These are phyloP conservation scores for Idaea biselata DNA, from an alignment of 2,888 invertebrate species.

Conservation along the genomic window DNA sequence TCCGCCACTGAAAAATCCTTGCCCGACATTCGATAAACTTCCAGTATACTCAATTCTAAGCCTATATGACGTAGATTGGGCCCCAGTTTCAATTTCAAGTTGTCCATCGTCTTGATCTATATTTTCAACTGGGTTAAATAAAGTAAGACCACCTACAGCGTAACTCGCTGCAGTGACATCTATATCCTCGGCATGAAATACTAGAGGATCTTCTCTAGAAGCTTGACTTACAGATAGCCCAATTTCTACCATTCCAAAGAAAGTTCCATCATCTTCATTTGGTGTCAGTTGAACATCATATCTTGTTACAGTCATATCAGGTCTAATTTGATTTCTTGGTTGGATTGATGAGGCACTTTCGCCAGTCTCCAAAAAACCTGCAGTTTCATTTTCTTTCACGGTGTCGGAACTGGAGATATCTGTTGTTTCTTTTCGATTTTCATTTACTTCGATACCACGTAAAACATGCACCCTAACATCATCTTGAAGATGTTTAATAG, in stretches of 20 bases:
- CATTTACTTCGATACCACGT: constrained; percentile 4
- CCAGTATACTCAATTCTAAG: constrained; percentile 50
- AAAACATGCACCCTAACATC: background rate
- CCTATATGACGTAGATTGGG: constrained; percentile 33
- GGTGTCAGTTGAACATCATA: constrained; percentile 46
- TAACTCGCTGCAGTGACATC: constrained; percentile 38
- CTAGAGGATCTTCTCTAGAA: constrained; percentile 41
- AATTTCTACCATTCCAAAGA: constrained; percentile 40
- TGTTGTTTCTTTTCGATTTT: constrained; percentile 3
- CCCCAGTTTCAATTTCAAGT: constrained; percentile 42
- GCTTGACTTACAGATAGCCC: constrained; percentile 33
- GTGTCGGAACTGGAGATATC: background rate
- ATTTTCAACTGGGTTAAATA: constrained; percentile 19
- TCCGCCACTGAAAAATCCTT: constrained; percentile 43
- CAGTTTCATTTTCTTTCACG: background rate
- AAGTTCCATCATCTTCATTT: constrained; percentile 34
- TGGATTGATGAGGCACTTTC: background rate
- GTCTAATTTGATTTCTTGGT: constrained; percentile 40
- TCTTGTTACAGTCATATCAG: constrained; percentile 44
- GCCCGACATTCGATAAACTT: constrained; percentile 30
- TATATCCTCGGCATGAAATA: constrained; percentile 42
- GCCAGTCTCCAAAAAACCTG: background rate
- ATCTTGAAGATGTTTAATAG: background rate
- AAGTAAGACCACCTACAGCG: constrained; percentile 34
- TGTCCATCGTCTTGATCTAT: constrained; percentile 37